phyloP scores from a whole-genome alignment of 1,140 invertebrate species.

The Triops cancriformis region DNA sequence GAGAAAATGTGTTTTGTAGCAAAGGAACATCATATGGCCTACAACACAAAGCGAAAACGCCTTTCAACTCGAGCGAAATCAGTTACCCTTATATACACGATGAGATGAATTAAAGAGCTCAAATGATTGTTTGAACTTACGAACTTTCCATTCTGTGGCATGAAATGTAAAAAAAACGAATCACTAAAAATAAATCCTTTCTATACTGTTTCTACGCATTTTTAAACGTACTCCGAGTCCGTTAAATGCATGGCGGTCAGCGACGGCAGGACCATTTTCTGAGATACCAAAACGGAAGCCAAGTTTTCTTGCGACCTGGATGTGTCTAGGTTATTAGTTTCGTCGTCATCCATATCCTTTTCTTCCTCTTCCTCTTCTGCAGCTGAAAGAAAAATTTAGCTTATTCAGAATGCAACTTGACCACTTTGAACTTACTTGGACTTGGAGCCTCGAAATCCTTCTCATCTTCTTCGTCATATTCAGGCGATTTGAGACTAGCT shows the following conservation, averaged over 20 bases:
- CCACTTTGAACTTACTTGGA: neutral
- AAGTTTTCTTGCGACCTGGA: conserved; percentile 13
- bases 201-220: neutral
- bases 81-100: neutral
- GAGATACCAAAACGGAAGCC: neutral
- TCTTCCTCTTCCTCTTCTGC: conserved; percentile 5
- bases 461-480: conserved; percentile 22
- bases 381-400: neutral
- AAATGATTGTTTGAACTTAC: neutral
- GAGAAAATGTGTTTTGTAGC: neutral
- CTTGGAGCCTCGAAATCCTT: conserved; percentile 20
- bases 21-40: conserved; percentile 9
- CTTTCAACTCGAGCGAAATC: neutral
- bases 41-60: conserved; percentile 6
- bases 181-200: neutral
- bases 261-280: conserved; percentile 22
- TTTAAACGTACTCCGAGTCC: conserved; percentile 26
- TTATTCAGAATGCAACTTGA: neutral
- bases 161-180: neutral
- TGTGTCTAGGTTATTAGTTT: neutral
- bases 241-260: conserved; percentile 24
- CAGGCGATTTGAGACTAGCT: conserved; percentile 13
- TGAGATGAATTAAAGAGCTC: neutral
- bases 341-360: conserved; percentile 1
- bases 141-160: neutral